phyloP scores from a whole-genome alignment of 2,888 invertebrate genomes.

The Magallana nippona region DNA sequence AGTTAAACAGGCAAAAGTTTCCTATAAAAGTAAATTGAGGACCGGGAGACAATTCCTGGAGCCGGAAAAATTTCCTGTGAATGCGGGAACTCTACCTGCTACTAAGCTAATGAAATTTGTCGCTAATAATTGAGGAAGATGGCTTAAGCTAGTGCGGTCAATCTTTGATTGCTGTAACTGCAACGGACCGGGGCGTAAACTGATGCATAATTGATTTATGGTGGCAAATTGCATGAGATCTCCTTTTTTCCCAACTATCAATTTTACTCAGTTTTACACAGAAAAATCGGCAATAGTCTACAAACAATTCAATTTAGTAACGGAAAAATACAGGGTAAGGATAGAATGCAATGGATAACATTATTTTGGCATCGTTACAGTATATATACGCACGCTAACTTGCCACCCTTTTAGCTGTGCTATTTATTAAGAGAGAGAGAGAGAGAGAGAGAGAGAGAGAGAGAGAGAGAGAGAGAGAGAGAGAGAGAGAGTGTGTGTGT shows the following conservation, averaged over 20 bases:
- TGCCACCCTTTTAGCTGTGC: not conserved
- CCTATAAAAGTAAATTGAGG: conserved; percentile 27
- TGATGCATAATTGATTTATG: conserved; percentile 33
- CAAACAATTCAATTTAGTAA: no score
- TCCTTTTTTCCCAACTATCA: no score
- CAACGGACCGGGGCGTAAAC: conserved; percentile 7
- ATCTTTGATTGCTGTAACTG: conserved; percentile 24
- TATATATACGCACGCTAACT: no score
- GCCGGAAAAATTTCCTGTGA: conserved; percentile 9
- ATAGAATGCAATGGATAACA: no score
- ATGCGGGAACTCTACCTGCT: conserved; percentile 20
- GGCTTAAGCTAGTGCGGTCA: conserved; percentile 22
- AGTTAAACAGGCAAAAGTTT: conserved; percentile 27
- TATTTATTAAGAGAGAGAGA: not conserved
- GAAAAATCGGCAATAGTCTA: no score
- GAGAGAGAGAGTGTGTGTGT: no score
- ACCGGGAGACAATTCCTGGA: not conserved
- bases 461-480: no score
- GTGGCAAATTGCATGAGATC: conserved; percentile 16
- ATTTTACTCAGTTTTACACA: no score
- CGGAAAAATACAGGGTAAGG: no score
- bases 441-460: no score
- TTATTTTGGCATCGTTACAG: no score
- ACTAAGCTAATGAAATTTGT: conserved; percentile 28
- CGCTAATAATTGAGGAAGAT: conserved; percentile 27